Evolutionary conservation across 2,113 vertebrate species (phyloP).

Genomic region (Origma solitaria): DNA sequence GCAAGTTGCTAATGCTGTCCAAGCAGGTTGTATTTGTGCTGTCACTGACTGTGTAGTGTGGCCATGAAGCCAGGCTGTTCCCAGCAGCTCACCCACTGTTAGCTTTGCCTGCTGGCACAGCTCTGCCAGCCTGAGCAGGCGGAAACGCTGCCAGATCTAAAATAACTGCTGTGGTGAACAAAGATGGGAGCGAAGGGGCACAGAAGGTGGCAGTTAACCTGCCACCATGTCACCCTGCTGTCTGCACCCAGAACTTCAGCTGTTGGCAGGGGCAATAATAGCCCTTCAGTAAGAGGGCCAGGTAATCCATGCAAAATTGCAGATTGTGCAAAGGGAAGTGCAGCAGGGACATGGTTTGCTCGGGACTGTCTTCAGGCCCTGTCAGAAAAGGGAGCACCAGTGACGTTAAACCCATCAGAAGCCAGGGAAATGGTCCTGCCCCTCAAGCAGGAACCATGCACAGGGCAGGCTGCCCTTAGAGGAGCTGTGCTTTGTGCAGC

Average conservation of each 20-base stretch:
- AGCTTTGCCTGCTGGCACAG: neutral
- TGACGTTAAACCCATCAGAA: neutral
- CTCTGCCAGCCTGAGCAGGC: neutral
- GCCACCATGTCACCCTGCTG: neutral
- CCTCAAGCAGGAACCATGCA: accelerated
- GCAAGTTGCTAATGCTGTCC: neutral
- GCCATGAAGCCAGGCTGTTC: neutral
- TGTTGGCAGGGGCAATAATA: neutral
- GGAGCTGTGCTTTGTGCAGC: neutral
- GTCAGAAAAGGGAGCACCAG: neutral
- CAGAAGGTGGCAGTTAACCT: neutral
- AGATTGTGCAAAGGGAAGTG: neutral
- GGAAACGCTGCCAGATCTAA: neutral
- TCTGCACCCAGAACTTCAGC: neutral
- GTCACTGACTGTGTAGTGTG: neutral
- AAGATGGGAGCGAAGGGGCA: neutral
- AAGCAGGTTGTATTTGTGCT: neutral
- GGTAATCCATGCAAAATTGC: neutral
- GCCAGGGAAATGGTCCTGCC: neutral
- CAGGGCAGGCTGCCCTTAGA: neutral
- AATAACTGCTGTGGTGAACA: neutral
- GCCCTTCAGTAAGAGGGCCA: neutral
- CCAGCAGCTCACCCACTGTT: neutral
- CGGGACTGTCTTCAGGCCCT: neutral
- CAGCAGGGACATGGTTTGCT: neutral